Base-by-base conservation (phyloP, 2,113 vertebrate genomes). In the Bubo blakistoni region DNA sequence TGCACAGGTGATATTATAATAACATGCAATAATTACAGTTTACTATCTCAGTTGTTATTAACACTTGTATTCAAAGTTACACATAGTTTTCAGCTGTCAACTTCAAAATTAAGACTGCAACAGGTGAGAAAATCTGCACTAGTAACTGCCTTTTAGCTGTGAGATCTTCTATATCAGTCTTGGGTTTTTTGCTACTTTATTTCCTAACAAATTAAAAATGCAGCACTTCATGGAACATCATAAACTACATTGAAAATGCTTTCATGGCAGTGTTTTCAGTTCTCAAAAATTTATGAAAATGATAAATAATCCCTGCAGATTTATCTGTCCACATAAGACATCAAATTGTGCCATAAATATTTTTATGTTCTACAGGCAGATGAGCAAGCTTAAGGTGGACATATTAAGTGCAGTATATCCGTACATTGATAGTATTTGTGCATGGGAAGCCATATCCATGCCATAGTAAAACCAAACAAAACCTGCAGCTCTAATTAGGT, bases 1-100 rank as follows among this genome's bases (percentile, higher is more conserved):
- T 96, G 91, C 94, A 95, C 96, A 98, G 97, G 95, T 98, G 97
- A 97, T 94, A 98, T 96, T 86, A 78, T 92, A 96, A 94, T 92
- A 95, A 95, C 96, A 94, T n/a, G 61, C 91, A 94, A 95, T 97
- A 97, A 97, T 97, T 96, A 95, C 85, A 91, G 94, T 95, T 91
- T 94, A 96, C 83, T 88, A 88, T 97, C 97, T 96, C 76, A 62
- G 94, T 95, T 97, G 92, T 97, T 97, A 91, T 95, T 96, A 95
- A 94, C 94, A 94, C 92, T 95, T 89, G 40, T 88, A 95, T 89
- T 95, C 82, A 73, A 94, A 96, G 78, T 95, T 92, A 92, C 96
- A 97, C 83, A 42, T 78, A 81, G 93, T 94, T 97, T 97, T 97
- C 86, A 94, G 86, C 88, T 97, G 92, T 84, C 55, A 87, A 77